These are phyloP conservation scores for Epizoanthus rinbou DNA, from an alignment of 92 coral and sea anemone species.

Conservation along the genomic window DNA sequence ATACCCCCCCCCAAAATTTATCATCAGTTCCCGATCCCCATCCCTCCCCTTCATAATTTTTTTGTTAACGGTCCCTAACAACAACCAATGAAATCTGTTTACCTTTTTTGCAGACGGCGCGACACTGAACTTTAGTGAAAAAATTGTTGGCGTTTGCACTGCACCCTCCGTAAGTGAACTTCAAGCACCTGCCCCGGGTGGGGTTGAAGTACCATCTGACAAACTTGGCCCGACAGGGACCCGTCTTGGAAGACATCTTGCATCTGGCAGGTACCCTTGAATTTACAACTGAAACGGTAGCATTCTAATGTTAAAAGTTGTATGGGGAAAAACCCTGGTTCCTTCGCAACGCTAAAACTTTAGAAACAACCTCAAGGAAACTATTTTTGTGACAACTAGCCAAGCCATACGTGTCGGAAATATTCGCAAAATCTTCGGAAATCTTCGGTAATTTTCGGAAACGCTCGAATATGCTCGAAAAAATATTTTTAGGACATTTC, in stretches of 20 bases:
- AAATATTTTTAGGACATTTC: too few relatives aligned
- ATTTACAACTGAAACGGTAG: not conserved
- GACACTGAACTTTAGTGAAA: conserved; percentile 23
- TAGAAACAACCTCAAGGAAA: too few relatives aligned
- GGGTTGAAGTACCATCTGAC: conserved; percentile 79
- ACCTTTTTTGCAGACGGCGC: conserved; percentile 40
- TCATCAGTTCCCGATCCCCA: too few relatives aligned
- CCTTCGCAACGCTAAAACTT: not conserved
- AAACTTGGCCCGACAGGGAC: conserved; percentile 78
- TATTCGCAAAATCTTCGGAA: too few relatives aligned
- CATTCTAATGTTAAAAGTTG: not conserved
- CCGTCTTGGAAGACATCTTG: conserved; percentile 54
- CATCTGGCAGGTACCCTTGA: conserved; percentile 53
- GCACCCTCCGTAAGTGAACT: conserved; percentile 33
- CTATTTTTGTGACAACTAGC: too few relatives aligned
- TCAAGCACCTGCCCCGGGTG: conserved; percentile 60
- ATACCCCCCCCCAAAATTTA: too few relatives aligned
- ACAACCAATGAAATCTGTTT: not conserved
- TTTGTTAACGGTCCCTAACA: too few relatives aligned
- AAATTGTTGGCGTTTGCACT: conserved; percentile 21
- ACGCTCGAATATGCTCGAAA: too few relatives aligned
- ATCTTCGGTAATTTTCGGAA: too few relatives aligned
- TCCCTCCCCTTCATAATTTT: too few relatives aligned
- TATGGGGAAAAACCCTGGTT: not conserved
- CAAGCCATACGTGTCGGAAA: too few relatives aligned